Percentiles rank a stretch among this genome's conserved stretches.
These are phyloP conservation scores for Lasioglossum albipes DNA, from an alignment of 1,140 invertebrate species.

Conservation along the genomic window DNA sequence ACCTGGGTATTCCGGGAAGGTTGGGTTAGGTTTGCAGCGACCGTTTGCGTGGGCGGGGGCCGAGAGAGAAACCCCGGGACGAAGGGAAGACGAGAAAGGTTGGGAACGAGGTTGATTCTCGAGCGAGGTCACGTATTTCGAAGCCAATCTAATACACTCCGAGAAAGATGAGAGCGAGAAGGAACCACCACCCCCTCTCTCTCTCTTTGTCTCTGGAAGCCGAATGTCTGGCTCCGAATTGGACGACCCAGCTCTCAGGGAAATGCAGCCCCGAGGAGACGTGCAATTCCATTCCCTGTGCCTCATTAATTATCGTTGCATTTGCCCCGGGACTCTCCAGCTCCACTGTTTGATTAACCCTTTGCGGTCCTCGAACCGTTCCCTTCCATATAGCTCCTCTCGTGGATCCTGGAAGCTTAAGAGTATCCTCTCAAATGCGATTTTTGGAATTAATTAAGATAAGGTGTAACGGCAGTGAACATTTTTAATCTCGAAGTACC, in stretches of 20 bases:
- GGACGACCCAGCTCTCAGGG: constrained; percentile 47
- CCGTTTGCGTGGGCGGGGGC: constrained; percentile 46
- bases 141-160: constrained; percentile 78
- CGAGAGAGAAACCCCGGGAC: constrained; percentile 25
- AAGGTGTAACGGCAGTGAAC: no score
- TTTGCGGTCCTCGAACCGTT: not conserved
- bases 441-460: no score
- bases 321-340: not conserved
- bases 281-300: constrained; percentile 9
- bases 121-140: constrained; percentile 78
- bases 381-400: no score
- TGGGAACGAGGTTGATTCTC: constrained; percentile 73
- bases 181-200: constrained; percentile 1
- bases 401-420: no score
- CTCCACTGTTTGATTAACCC: constrained; percentile 3
- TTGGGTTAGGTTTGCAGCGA: constrained; percentile 59
- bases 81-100: constrained; percentile 47
- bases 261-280: not conserved
- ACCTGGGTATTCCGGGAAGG: constrained; percentile 55
- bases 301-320: constrained; percentile 25
- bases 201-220: constrained; percentile 9
- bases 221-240: constrained; percentile 56
- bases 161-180: constrained; percentile 55
- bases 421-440: no score
- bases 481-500: no score